Percentiles rank a stretch among this genome's conserved stretches.
Evolutionary conservation across 1,140 invertebrate species (phyloP).

Genomic region (Lordiphosa clarofinis): DNA sequence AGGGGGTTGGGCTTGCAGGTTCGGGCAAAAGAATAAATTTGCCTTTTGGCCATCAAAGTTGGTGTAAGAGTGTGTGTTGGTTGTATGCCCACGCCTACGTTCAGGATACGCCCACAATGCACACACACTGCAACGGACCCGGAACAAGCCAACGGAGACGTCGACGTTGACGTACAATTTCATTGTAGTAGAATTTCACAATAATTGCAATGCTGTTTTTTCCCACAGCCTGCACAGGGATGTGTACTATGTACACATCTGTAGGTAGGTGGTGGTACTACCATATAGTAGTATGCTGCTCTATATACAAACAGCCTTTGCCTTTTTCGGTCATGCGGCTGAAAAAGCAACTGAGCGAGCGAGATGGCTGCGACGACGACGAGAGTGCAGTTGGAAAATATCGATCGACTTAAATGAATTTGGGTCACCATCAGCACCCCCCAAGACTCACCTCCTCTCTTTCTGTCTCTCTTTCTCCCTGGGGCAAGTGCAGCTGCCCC

Average conservation of each 20-base stretch:
- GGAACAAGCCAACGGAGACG: slow-evolving; percentile 41
- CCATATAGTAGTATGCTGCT: slow-evolving; percentile 63
- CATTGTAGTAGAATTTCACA: slow-evolving; percentile 74
- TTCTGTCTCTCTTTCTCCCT: slow-evolving; percentile 8
- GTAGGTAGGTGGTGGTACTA: slow-evolving; percentile 39
- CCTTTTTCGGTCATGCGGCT: slow-evolving; percentile 56
- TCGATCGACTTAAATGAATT: slow-evolving; percentile 77
- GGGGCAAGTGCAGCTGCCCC: slow-evolving; percentile 29
- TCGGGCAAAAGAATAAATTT: slow-evolving; percentile 49
- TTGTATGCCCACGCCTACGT: slow-evolving; percentile 7
- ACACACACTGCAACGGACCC: slow-evolving; percentile 22
- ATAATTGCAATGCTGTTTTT: slow-evolving; percentile 66
- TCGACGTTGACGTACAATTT: slow-evolving; percentile 37
- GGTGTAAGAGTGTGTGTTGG: slow-evolving; percentile 14
- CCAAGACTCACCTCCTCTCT: slow-evolving; percentile 2
- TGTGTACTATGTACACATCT: slow-evolving; percentile 5
- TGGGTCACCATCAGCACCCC: slow-evolving; percentile 45
- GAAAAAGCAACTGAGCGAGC: slow-evolving; percentile 18
- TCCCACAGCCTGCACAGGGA: slow-evolving; percentile 5
- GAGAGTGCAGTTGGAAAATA: slow-evolving; percentile 49
- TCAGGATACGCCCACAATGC: slow-evolving; percentile 36
- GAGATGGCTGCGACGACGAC: slow-evolving; percentile 7
- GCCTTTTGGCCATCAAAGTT: slow-evolving; percentile 64
- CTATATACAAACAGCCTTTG: slow-evolving; percentile 50
- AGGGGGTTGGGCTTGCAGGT: neutral